Evolutionary conservation across 2,113 vertebrate species (phyloP).

Genomic region (Cryptotis parvus): DNA sequence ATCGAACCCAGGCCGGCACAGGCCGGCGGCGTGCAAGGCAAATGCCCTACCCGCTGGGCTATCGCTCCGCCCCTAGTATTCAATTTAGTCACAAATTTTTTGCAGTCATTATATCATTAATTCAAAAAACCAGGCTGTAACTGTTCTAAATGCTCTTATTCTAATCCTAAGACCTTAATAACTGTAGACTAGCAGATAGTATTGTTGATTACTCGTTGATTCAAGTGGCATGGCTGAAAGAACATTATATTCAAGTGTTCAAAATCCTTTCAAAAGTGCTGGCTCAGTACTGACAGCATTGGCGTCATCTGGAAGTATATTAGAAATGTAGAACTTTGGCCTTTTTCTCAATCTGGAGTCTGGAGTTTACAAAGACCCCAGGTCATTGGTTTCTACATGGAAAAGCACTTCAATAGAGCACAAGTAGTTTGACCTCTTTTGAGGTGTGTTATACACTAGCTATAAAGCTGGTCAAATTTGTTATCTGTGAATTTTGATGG

Average conservation of each 20-base stretch:
- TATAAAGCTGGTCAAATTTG: not conserved
- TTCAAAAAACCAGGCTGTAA: not conserved
- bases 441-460: not conserved
- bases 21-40: too few relatives aligned
- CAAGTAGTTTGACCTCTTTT: not conserved
- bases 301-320: not conserved
- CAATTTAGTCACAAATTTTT: too few relatives aligned
- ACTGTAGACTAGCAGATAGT: not conserved
- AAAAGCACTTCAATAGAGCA: not conserved
- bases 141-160: not conserved
- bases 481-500: not conserved
- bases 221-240: not conserved
- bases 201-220: constrained; percentile 15
- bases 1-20: too few relatives aligned
- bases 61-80: too few relatives aligned
- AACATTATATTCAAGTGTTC: constrained; percentile 13
- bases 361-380: not conserved
- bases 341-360: not conserved
- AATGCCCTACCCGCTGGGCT: too few relatives aligned
- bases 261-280: constrained; percentile 42
- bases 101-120: not conserved
- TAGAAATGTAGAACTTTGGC: not conserved
- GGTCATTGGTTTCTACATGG: not conserved
- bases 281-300: not conserved
- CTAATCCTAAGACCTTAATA: not conserved